phyloP scores from a whole-genome alignment of 2,888 invertebrate genomes.

The Stictocephala bisonia region DNA sequence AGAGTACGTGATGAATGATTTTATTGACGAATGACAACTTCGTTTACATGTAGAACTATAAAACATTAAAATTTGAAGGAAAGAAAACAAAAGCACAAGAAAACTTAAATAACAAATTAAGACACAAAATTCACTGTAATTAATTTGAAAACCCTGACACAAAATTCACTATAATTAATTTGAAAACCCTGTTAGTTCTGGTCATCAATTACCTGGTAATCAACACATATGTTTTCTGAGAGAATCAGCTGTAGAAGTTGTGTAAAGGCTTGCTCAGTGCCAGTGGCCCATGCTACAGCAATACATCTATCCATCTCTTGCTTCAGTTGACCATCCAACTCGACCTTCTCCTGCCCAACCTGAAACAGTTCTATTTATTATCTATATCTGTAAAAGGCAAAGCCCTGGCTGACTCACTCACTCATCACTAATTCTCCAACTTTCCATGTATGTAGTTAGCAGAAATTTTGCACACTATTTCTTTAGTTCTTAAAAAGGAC shows the following conservation, averaged over 20 bases:
- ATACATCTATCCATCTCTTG: conserved; percentile 64
- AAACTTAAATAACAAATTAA: not conserved
- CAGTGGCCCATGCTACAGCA: conserved; percentile 67
- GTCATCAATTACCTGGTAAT: conserved; percentile 68
- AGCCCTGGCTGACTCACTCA: too few relatives aligned
- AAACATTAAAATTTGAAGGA: not conserved
- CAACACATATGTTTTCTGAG: conserved; percentile 80
- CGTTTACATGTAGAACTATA: too few relatives aligned
- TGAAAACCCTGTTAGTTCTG: not conserved
- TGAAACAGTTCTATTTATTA: too few relatives aligned
- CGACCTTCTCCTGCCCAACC: conserved; percentile 29
- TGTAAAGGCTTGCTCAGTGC: conserved; percentile 75
- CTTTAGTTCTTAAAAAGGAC: too few relatives aligned
- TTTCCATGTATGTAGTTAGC: too few relatives aligned
- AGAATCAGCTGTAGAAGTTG: conserved; percentile 82
- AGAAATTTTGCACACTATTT: too few relatives aligned
- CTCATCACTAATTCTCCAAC: too few relatives aligned
- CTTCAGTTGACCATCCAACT: conserved; percentile 28
- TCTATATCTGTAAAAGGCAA: too few relatives aligned
- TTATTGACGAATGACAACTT: too few relatives aligned
- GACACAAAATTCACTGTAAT: not conserved
- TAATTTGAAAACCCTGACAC: not conserved
- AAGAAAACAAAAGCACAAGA: not conserved
- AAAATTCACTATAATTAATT: not conserved
- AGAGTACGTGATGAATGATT: too few relatives aligned